Evolutionary conservation across 2,797 vertebrate genomes (phyloP), one percentile per base, ranked within the genome.

Genomic region (Anas acuta): DNA sequence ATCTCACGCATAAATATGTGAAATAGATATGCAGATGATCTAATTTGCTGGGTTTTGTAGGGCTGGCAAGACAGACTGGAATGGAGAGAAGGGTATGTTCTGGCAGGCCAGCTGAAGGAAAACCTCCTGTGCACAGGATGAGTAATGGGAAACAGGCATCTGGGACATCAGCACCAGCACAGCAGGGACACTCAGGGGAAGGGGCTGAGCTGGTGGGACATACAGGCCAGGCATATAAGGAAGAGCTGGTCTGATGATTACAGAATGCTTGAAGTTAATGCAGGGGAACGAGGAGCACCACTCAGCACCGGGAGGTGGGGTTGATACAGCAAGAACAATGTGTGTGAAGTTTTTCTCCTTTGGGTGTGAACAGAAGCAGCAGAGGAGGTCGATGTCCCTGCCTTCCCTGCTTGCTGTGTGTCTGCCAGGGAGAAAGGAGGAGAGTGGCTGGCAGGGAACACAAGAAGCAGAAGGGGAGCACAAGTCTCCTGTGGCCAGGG

Each of bases 11-110:
- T 62, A 95, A 95, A 93, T 84, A 95, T 23, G 69, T 95, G 95
- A 95, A 95, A 96, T 26, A 87, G 95, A 95, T 95, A 92, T 0
- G 2, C n/a, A 94, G 88, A 90, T 93, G 58, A 93, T 92, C 91
- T 89, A 84, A 95, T 94, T 94, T 94, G 78, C 75, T 80, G 58
- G 33, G 35, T 19, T 90, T 81, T 93, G 30, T 58, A 53, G 66
- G 30, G 84, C 66, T 83, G 54, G 37, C 0, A 0, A 91, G 86
- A 85, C 39, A 91, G 53, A 85, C 58, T 69, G 81, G 66, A 87
- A 70, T 15, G 30, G 67, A 37, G 33, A 90, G 58, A 95, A 91
- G 83, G 78, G 49, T 58, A 88, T 78, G 56, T 93, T 82, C 83
- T 82, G 37, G 83, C 37, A 80, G 80, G 49, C 82, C 88, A 95